Evolutionary conservation across 2,888 invertebrate genomes (phyloP).

Genomic region (Drosophila pseudotakahashii): DNA sequence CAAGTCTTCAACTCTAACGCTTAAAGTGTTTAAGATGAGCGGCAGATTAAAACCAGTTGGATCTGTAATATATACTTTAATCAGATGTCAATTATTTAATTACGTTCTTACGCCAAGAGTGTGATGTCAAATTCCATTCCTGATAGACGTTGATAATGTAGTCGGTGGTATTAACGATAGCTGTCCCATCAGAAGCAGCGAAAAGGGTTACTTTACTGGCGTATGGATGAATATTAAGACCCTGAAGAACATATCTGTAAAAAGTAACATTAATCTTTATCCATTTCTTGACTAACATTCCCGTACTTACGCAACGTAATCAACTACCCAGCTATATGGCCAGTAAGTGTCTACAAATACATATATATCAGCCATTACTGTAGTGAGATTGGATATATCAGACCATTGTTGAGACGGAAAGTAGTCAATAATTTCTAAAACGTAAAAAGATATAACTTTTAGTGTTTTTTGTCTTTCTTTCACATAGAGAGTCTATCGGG

Average conservation of each 20-base stretch:
- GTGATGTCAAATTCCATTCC: slow-evolving; percentile 86
- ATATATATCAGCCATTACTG: slow-evolving; percentile 86
- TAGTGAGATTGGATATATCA: slow-evolving; percentile 75
- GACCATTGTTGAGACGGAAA: slow-evolving; percentile 40
- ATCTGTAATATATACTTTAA: slow-evolving; percentile 83
- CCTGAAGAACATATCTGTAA: slow-evolving; percentile 86
- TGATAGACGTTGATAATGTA: slow-evolving; percentile 87
- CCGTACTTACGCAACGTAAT: slow-evolving; percentile 86
- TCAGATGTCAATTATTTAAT: neutral
- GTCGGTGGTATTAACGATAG: slow-evolving; percentile 87
- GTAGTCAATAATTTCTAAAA: slow-evolving; percentile 58
- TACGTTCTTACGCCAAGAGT: slow-evolving; percentile 82
- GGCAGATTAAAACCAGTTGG: slow-evolving; percentile 87
- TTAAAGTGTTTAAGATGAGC: slow-evolving; percentile 85
- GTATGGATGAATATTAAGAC: slow-evolving; percentile 88
- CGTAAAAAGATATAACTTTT: neutral
- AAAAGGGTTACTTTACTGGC: slow-evolving; percentile 89
- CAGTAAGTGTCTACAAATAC: slow-evolving; percentile 89
- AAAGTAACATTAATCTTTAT: too few species aligned
- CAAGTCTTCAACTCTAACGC: slow-evolving; percentile 85
- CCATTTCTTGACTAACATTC: neutral
- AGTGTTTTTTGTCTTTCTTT: neutral
- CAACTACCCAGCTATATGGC: slow-evolving; percentile 87
- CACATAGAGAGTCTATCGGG: slow-evolving; percentile 10
- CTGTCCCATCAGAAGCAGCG: slow-evolving; percentile 87